phyloP scores from a whole-genome alignment of 2,113 vertebrate species.

The Xyrauchen texanus region DNA sequence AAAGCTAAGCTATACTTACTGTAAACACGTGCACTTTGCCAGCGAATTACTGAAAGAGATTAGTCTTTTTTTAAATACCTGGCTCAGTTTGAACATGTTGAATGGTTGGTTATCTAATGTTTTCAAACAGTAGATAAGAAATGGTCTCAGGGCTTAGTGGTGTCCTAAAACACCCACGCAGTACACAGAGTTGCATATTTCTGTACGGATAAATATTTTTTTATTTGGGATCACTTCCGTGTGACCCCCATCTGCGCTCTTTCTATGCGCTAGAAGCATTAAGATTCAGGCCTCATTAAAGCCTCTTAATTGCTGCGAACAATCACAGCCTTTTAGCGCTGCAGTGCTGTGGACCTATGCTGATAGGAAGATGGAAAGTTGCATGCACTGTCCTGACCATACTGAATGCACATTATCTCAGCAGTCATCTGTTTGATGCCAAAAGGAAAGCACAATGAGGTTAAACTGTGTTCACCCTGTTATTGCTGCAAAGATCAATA shows the following conservation, averaged over 20 bases:
- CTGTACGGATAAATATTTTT: background rate
- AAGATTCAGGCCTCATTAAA: slow-evolving; percentile 37
- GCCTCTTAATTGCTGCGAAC: slow-evolving; percentile 18
- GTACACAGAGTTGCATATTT: background rate
- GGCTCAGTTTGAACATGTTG: slow-evolving; percentile 6
- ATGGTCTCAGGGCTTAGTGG: background rate
- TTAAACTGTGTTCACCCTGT: background rate
- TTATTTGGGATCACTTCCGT: background rate
- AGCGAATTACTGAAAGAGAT: background rate
- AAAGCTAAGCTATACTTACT: slow-evolving; percentile 3
- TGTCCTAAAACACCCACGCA: slow-evolving; percentile 9
- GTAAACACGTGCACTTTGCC: background rate
- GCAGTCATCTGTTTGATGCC: slow-evolving; percentile 12
- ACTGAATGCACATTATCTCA: slow-evolving; percentile 36
- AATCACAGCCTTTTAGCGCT: background rate
- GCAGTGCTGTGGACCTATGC: slow-evolving; percentile 27
- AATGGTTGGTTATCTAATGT: background rate
- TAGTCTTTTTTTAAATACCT: background rate
- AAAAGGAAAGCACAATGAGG: slow-evolving; percentile 13
- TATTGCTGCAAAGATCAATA: background rate
- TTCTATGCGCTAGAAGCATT: slow-evolving; percentile 27
- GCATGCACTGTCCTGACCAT: background rate
- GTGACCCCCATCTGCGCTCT: background rate
- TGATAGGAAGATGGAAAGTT: background rate
- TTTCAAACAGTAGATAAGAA: slow-evolving; percentile 1